Evolutionary conservation across 2,113 vertebrate species (phyloP), one percentile per base, ranked within the genome.

Genomic region (Hippolais icterina): DNA sequence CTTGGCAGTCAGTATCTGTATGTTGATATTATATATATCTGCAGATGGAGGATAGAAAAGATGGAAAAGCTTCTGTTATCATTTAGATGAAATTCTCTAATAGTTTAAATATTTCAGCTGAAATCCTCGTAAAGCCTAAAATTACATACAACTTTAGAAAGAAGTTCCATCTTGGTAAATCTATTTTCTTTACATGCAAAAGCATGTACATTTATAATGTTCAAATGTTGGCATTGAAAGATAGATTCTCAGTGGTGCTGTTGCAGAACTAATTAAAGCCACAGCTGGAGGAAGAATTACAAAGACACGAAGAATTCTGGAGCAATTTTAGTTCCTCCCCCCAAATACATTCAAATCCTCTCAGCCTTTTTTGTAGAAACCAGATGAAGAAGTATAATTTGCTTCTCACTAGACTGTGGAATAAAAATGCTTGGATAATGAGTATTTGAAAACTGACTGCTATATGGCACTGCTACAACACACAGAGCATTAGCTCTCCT

Each of bases 371-470:
- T 66, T 77, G 71, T 70, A 77, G 41, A 77, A 90, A 83, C 4
- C 25, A 94, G 68, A 93, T 71, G 78, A 91, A 82, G 56, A 33
- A 69, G 35, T 68, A 70, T 80, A 89, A 94, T 89, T 95, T 90
- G 33, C 35, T 92, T 70, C 95, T 88, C 63, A 74, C 20, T 75
- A 91, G n/a, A 87, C 35, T 66, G 44, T 23, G 83, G 76, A 92
- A 93, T 83, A 88, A 95, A 96, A 96, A 93, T 77, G 65, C 54
- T 77, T 70, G 28, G 39, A 66, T 77, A 90, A 95, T 77, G 54
- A 77, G 33, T 80, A 92, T 87, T 90, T 94, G 42, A 95, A 81
- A 92, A 86, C 42, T 61, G n/a, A 85, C 66, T 88, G 78, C 24
- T 87, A 16, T 31, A 35, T 52, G 61, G 41, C 23, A 57, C 18